phyloP scores from a whole-genome alignment of 23 tunicate species.

The Phallusia fumigata region DNA sequence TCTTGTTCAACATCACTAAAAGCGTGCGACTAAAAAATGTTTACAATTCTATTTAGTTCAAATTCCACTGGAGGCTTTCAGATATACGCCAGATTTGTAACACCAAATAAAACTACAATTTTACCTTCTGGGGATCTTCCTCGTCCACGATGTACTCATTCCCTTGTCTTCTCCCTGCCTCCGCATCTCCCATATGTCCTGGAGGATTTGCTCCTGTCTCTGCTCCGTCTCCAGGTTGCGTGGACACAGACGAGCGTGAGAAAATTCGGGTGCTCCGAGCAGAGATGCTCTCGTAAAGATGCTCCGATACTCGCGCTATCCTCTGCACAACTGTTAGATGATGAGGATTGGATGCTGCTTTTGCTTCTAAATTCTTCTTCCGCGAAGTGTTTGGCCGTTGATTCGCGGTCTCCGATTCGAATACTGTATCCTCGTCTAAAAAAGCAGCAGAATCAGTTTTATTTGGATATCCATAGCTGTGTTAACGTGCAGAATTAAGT shows the following conservation, averaged over 20 bases:
- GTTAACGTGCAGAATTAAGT: too few relatives aligned
- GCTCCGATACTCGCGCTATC: slow-evolving; percentile 41
- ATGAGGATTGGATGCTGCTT: neutral
- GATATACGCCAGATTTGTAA: too few relatives aligned
- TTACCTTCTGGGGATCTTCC: neutral
- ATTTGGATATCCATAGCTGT: too few relatives aligned
- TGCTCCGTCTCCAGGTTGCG: neutral
- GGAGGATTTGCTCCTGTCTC: neutral
- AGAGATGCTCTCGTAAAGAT: slow-evolving; percentile 57
- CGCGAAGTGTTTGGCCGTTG: neutral
- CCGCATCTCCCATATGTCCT: neutral
- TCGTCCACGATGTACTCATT: slow-evolving; percentile 34
- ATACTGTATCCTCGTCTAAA: neutral
- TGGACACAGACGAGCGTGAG: slow-evolving; percentile 23
- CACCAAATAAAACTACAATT: neutral
- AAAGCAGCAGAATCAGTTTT: neutral
- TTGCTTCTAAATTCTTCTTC: neutral
- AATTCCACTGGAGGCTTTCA: too few relatives aligned
- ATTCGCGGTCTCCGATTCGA: neutral
- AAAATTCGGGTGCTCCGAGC: slow-evolving; percentile 25
- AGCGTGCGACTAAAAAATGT: too few relatives aligned
- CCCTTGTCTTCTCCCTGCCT: neutral
- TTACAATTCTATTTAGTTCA: too few relatives aligned
- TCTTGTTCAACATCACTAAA: too few relatives aligned
- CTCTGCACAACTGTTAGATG: slow-evolving; percentile 38